Base-by-base conservation (phyloP, 2,797 vertebrate genomes). In the Rhinogobio ventralis region DNA sequence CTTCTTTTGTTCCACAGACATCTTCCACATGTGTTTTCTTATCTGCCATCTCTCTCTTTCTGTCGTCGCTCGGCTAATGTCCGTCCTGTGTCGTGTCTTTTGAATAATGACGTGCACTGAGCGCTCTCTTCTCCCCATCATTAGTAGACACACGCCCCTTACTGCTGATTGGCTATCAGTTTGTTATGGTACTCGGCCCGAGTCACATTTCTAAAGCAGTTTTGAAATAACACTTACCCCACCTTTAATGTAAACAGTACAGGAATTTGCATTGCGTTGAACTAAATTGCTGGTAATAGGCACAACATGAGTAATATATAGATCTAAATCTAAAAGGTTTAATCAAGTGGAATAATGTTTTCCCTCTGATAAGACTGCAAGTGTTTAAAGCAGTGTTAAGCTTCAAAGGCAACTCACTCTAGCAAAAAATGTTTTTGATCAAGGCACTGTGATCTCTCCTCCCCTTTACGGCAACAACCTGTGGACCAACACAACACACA, bases 291-390 rank as follows among this genome's bases (percentile, higher is more conserved):
- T 85, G 85, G 88, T 93, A 92, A 94, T 94, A 91, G 86, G 84
- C 72, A 73, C 90, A 88, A 83, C 85, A 84, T 87, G 90, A 90
- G 89, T 89, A 90, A 86, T 90, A 90, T 91, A 90, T 91, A 88
- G 91, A 92, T 92, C 86, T 91, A 89, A 92, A 93, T 90, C 89
- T n/a, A n/a, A n/a, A 90, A 91, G 82, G 60, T 90, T 89, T 90
- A 92, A 93, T 93, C 91, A 93, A 87, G 88, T 91, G 90, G 88
- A 93, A 92, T 91, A 91, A 89, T 92, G 90, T 92, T 91, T 91
- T 90, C 85, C 82, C 88, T 92, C 86, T 25, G 89, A 93, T 90
- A 89, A 86, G 89, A 72, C 86, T 51, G 80, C 51, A 78, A 86
- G 87, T 85, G 79, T 88, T 88, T 87, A 86, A 80, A 83, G 69